A percentile compares a stretch with the other conserved stretches of the same genome.
phyloP scores from a whole-genome alignment of 2,113 vertebrate species.

The Ceyx melanurus region DNA sequence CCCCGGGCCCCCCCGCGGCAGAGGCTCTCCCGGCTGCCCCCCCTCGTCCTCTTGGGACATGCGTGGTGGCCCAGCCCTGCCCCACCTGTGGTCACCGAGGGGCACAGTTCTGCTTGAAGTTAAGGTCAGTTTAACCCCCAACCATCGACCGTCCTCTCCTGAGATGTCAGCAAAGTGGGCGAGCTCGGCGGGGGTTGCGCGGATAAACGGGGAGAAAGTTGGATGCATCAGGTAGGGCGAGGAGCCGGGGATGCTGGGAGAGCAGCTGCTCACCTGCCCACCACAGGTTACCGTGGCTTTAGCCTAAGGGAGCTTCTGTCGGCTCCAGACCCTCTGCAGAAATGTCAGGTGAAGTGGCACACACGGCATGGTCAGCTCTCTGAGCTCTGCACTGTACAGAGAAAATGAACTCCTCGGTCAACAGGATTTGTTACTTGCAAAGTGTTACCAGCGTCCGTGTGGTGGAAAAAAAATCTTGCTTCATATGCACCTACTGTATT shows the following conservation, averaged over 20 bases:
- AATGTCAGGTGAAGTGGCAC: background rate
- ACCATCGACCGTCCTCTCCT: background rate
- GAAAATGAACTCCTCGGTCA: background rate
- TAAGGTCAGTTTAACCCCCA: rapidly evolving
- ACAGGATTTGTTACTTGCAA: background rate
- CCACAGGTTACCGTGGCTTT: background rate
- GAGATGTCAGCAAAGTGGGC: background rate
- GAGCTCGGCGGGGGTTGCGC: background rate
- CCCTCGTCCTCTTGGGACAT: background rate
- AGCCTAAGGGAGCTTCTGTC: background rate
- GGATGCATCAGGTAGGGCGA: background rate
- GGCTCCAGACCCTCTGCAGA: background rate
- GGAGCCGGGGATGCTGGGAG: background rate
- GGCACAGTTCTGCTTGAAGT: background rate
- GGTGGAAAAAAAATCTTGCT: background rate
- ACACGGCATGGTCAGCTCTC: background rate
- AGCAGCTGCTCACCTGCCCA: background rate
- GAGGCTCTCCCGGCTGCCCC: background rate
- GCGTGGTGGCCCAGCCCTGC: background rate
- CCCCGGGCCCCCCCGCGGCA: background rate
- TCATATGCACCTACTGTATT: background rate
- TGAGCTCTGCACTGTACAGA: background rate
- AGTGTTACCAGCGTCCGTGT: background rate
- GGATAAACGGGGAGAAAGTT: background rate
- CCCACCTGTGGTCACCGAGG: background rate